These are phyloP conservation scores for Cheilosia vernalis DNA, from an alignment of 2,888 invertebrate genomes.

Conservation along the genomic window DNA sequence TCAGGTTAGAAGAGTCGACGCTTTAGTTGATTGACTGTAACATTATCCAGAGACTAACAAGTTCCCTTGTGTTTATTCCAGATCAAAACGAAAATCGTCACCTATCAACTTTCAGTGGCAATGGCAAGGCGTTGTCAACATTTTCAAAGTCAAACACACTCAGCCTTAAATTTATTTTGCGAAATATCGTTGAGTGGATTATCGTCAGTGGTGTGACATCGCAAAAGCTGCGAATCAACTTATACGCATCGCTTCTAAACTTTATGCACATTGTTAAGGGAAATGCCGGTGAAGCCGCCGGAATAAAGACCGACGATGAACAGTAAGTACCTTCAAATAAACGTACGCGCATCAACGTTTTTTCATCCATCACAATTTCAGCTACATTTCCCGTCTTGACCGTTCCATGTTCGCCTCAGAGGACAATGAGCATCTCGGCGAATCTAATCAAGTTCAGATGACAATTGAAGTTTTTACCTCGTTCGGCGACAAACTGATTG, in stretches of 20 bases:
- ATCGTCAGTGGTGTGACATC: conserved; percentile 91
- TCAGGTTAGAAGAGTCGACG: conserved; percentile 49
- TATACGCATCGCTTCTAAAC: conserved; percentile 93
- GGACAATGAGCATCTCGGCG: conserved; percentile 88
- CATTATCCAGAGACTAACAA: background rate
- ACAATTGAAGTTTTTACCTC: conserved; percentile 87
- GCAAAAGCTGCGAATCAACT: conserved; percentile 92
- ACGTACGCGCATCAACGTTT: conserved; percentile 78
- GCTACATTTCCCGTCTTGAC: conserved; percentile 88
- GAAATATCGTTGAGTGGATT: conserved; percentile 92
- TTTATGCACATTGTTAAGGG: conserved; percentile 89
- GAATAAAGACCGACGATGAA: conserved; percentile 77
- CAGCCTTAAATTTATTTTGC: conserved; percentile 85
- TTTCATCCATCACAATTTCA: conserved; percentile 79
- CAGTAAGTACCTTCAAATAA: conserved; percentile 71
- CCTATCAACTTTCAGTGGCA: conserved; percentile 31
- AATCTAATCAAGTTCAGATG: conserved; percentile 79
- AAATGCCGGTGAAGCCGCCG: conserved; percentile 79
- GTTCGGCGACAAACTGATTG: conserved; percentile 92
- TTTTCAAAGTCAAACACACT: conserved; percentile 75
- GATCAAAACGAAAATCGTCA: conserved; percentile 60
- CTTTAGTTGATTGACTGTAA: no score
- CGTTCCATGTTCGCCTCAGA: conserved; percentile 83
- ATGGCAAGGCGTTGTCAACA: conserved; percentile 40
- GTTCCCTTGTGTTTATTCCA: background rate